Evolutionary conservation across 1,140 invertebrate species (phyloP).

Genomic region (Doryteuthis pealeii): DNA sequence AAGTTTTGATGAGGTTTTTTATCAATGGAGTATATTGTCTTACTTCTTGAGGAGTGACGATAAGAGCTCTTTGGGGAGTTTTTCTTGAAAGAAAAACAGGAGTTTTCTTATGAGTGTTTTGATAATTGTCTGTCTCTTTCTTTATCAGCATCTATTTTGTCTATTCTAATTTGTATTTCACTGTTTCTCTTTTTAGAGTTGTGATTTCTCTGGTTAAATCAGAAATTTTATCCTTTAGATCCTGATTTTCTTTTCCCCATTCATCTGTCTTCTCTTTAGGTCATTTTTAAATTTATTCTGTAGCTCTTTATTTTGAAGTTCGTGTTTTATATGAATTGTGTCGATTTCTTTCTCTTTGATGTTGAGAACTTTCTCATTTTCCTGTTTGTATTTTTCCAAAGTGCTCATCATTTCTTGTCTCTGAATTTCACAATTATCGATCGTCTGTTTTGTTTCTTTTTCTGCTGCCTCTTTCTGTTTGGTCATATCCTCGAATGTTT

Average conservation of each 20-base stretch:
- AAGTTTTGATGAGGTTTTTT: not conserved
- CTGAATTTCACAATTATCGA: slow-evolving; percentile 35
- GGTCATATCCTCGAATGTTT: slow-evolving; percentile 18
- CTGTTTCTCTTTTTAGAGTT: no score
- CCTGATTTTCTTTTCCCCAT: not conserved
- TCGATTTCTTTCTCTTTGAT: slow-evolving; percentile 40
- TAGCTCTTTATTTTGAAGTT: not conserved
- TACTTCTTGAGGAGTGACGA: no score
- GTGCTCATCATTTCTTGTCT: slow-evolving; percentile 40
- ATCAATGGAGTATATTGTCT: no score
- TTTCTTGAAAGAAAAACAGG: no score
- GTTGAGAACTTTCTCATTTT: slow-evolving; percentile 36
- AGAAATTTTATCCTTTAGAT: not conserved
- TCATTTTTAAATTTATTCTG: not conserved
- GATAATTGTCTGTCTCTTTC: no score
- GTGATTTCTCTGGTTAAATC: not conserved
- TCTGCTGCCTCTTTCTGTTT: slow-evolving; percentile 22
- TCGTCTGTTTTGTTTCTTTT: slow-evolving; percentile 33
- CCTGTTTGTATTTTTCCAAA: slow-evolving; percentile 40
- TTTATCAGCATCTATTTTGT: no score
- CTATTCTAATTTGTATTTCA: no score
- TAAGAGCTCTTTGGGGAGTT: no score
- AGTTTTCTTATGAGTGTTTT: no score
- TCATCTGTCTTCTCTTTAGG: not conserved
- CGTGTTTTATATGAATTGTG: slow-evolving; percentile 22